Percentiles rank a stretch among this genome's conserved stretches.
Conservation (phyloP, 2,113 vertebrate species). For the Pygoscelis antarcticus region DNA sequence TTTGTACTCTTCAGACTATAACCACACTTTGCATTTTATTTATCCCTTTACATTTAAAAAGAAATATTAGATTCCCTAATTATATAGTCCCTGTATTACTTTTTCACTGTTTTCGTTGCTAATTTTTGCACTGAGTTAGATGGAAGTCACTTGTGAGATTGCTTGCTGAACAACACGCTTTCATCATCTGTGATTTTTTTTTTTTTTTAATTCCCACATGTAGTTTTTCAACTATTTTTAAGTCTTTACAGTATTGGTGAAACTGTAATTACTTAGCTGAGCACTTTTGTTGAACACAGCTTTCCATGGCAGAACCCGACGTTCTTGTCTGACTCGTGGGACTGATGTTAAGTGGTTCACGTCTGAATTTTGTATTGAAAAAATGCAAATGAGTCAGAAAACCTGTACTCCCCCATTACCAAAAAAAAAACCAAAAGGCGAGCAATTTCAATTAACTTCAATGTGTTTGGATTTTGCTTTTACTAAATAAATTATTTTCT, state of each 20-base stretch:
- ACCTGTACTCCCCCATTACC: background rate
- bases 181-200: background rate
- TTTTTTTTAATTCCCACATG: background rate
- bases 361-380: background rate
- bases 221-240: background rate
- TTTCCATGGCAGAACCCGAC: background rate
- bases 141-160: background rate
- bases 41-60: background rate
- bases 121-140: background rate
- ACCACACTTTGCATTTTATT: constrained; percentile 26
- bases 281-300: background rate
- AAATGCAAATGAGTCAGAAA: background rate
- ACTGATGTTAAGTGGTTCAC: background rate
- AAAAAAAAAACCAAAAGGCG: background rate
- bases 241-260: background rate
- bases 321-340: background rate
- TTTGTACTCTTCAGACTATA: constrained; percentile 49
- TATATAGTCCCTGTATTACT: background rate
- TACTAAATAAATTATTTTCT: background rate
- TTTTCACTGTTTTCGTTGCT: background rate
- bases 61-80: background rate
- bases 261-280: background rate
- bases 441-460: background rate
- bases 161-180: background rate
- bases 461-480: background rate